A percentile compares a stretch with the other conserved stretches of the same genome.
phyloP scores from a whole-genome alignment of 2,113 vertebrate species.

The Tychaedon coryphoeus region DNA sequence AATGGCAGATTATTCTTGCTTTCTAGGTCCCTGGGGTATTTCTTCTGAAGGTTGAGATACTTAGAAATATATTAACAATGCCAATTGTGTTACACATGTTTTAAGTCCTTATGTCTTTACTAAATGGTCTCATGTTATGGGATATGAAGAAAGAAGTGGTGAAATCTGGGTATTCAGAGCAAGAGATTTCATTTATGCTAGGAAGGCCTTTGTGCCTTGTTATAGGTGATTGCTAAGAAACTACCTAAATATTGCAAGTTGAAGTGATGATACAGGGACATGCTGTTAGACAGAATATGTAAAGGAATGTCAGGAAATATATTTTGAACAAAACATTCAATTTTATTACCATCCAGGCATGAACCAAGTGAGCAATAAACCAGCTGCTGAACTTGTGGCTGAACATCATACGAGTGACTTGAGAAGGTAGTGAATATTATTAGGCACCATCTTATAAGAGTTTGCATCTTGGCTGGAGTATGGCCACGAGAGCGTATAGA shows the following conservation, averaged over 20 bases:
- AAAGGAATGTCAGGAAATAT: not conserved
- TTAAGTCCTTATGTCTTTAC: not conserved
- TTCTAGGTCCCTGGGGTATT: not conserved
- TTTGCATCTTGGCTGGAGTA: not conserved
- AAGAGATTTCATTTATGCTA: not conserved
- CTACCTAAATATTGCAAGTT: not conserved
- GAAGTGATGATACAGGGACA: not conserved
- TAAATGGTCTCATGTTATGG: not conserved
- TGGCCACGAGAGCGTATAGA: not conserved
- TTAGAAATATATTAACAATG: not conserved
- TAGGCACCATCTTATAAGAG: not conserved
- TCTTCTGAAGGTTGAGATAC: not conserved
- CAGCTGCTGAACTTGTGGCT: not conserved
- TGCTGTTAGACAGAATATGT: not conserved
- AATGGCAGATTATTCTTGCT: not conserved
- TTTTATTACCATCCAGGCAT: not conserved
- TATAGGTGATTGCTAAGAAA: not conserved
- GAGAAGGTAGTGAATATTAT: not conserved
- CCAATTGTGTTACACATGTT: not conserved
- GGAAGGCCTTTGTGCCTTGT: not conserved
- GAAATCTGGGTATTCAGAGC: not conserved
- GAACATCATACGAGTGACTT: not conserved
- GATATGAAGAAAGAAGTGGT: not conserved
- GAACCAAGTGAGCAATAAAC: not conserved
- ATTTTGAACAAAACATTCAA: not conserved